Percentiles rank a stretch among this genome's conserved stretches.
Evolutionary conservation across 1,140 invertebrate species (phyloP).

Genomic region (Brachionus rotundiformis): DNA sequence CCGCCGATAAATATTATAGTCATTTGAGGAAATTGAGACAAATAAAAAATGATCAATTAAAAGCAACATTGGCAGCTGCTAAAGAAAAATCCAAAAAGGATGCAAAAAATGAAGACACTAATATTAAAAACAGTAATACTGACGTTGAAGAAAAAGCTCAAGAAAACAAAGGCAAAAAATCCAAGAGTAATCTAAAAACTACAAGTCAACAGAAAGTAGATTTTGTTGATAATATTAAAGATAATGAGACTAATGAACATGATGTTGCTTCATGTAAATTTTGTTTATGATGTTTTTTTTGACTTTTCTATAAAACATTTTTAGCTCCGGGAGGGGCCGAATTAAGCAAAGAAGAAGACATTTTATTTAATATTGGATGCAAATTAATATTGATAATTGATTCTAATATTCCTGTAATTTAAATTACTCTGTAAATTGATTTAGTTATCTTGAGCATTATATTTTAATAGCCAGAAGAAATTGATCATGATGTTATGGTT

Average conservation of each 20-base stretch:
- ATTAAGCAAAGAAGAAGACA: slow-evolving; percentile 26
- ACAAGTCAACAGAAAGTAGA: not conserved
- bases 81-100: slow-evolving; percentile 44
- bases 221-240: slow-evolving; percentile 30
- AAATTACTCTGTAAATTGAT: not conserved
- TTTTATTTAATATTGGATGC: not conserved
- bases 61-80: not conserved
- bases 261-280: slow-evolving; percentile 21
- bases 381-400: slow-evolving; percentile 28
- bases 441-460: not conserved
- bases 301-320: not conserved
- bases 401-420: slow-evolving; percentile 23
- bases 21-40: slow-evolving; percentile 4
- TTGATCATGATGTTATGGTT: slow-evolving; percentile 59
- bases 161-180: not conserved
- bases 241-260: not conserved
- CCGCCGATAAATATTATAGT: slow-evolving; percentile 6
- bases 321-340: slow-evolving; percentile 11
- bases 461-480: not conserved
- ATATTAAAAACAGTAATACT: not conserved
- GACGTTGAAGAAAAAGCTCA: not conserved
- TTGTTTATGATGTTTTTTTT: not conserved
- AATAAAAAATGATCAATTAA: slow-evolving; percentile 47
- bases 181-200: not conserved
- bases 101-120: not conserved